phyloP scores from a whole-genome alignment of 2,797 vertebrate species.

The Enteromius mattozi region DNA sequence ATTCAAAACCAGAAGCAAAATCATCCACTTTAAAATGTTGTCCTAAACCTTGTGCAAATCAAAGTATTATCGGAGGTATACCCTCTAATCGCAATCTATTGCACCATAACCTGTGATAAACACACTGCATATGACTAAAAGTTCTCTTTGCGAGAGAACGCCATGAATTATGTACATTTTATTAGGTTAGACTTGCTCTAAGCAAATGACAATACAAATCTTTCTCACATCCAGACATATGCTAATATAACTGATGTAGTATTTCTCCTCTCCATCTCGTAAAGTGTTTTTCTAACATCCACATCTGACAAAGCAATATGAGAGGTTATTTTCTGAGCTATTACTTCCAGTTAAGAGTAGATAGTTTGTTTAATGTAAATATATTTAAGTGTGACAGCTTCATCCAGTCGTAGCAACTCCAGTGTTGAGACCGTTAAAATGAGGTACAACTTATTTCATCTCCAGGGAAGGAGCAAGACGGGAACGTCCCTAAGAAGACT shows the following conservation, averaged over 20 bases:
- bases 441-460: conserved; percentile 53
- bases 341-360: conserved; percentile 57
- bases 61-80: conserved; percentile 27
- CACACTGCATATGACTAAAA: conserved; percentile 43
- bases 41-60: conserved; percentile 53
- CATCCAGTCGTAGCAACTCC: conserved; percentile 54
- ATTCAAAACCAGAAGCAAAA: conserved; percentile 33
- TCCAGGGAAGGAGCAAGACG: conserved; percentile 39
- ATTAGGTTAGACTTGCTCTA: conserved; percentile 44
- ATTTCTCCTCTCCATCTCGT: conserved; percentile 38
- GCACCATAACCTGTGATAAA: conserved; percentile 52
- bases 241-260: conserved; percentile 47
- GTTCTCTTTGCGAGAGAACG: conserved; percentile 39
- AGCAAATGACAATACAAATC: conserved; percentile 45
- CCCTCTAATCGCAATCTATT: conserved; percentile 56
- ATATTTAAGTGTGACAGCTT: conserved; percentile 51
- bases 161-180: conserved; percentile 56
- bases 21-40: conserved; percentile 12
- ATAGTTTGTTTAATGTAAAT: conserved; percentile 56
- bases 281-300: conserved; percentile 40
- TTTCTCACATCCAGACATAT: conserved; percentile 39
- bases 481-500: conserved; percentile 49
- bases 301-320: conserved; percentile 49
- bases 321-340: conserved; percentile 52
- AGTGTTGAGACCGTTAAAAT: conserved; percentile 61